These are phyloP conservation scores for Indicator indicator DNA, from an alignment of 2,113 vertebrate genomes.

Conservation along the genomic window DNA sequence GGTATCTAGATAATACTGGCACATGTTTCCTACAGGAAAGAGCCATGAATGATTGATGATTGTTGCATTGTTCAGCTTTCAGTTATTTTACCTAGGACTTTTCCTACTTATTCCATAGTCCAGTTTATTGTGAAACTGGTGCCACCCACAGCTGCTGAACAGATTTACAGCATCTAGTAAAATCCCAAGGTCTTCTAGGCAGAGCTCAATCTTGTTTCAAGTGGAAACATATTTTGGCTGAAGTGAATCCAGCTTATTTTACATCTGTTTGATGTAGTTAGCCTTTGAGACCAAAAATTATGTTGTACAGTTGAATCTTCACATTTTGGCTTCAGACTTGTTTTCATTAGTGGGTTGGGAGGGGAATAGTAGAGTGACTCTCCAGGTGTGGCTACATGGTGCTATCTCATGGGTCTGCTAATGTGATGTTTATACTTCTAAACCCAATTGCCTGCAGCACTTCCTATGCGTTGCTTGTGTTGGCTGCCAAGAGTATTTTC, in stretches of 20 bases:
- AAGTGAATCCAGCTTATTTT: conserved; percentile 53
- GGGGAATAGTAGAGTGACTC: conserved; percentile 69
- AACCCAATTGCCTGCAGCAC: conserved; percentile 83
- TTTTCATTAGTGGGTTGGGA: conserved; percentile 70
- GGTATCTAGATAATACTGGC: conserved; percentile 50
- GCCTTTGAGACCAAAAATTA: conserved; percentile 51
- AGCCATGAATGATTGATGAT: conserved; percentile 71
- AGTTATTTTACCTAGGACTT: conserved; percentile 71
- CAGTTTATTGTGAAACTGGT: conserved; percentile 54
- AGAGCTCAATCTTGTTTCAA: conserved; percentile 61
- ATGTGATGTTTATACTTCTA: conserved; percentile 79
- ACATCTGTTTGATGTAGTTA: conserved; percentile 57
- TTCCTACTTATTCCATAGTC: conserved; percentile 45
- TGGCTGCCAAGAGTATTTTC: conserved; percentile 83
- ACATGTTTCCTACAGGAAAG: conserved; percentile 77
- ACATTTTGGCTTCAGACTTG: conserved; percentile 66
- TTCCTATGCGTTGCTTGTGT: conserved; percentile 87
- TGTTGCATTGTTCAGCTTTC: conserved; percentile 74
- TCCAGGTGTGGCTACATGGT: conserved; percentile 78
- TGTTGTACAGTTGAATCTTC: conserved; percentile 56
- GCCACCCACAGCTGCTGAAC: conserved; percentile 67
- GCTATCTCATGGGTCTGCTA: conserved; percentile 79
- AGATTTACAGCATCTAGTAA: conserved; percentile 62
- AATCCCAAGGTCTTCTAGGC: conserved; percentile 40
- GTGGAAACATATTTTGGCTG: conserved; percentile 66